Base-by-base conservation (phyloP, 2,888 invertebrate species). In the Lathronympha strigana region DNA sequence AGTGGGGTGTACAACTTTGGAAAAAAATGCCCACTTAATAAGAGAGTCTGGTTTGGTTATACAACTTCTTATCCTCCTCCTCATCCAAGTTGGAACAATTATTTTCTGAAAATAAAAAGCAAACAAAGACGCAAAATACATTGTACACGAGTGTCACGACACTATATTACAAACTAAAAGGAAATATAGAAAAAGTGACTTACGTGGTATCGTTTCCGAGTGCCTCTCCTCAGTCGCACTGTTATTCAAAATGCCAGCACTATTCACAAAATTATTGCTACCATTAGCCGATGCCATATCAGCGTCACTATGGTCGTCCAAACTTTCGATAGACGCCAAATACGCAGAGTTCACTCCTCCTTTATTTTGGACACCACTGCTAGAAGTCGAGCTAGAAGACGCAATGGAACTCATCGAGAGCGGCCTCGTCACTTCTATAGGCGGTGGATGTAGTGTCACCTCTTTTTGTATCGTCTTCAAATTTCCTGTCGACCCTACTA, bases 271-370 rank as follows among this genome's bases (percentile, higher is more conserved):
- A 69, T 86, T 82, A 67, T 88, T 91, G 69, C 91, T 92, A 1
- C 90, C 90, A 69, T 87, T 90, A 6, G 84, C 89, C 11, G 91
- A 92, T 1, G 81, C 87, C 72, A 94, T 91, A 74, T 95, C 95
- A 25, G 92, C 94, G 76, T 95, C 96, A 79, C 96, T 96, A 73
- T 95, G 95, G 76, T 96, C 96, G 67, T 96, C 97, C 74, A 97
- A 90, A 73, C 97, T 97, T 83, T 97, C 98, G 58, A 97, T 96
- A 36, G 97, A 97, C 61, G 97, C 97, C 80, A 97, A 90, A 86
- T 97, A 97, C 15, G 96, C 96, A 43, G 95, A 95, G 73, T 94
- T 94, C 72, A 95, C 93, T 71, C 94, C 93, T 19, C 93, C 93
- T 77, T 93, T 93, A 75, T 94, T 93, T 71, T 93, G 93, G 45